Conservation (phyloP, 2,888 invertebrate species). For the Dioctria linearis region DNA sequence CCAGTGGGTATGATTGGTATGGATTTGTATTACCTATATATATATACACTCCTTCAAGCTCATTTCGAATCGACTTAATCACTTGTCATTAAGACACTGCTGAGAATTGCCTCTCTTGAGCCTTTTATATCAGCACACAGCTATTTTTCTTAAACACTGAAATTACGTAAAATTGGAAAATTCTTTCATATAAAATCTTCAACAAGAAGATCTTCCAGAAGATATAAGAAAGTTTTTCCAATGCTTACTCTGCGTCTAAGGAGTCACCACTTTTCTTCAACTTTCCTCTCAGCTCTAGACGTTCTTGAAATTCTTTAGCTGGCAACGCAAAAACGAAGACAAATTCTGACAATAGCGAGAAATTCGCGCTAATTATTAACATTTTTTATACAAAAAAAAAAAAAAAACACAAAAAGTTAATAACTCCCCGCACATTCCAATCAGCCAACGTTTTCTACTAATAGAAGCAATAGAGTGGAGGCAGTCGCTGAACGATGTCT, state of each 20-base stretch:
- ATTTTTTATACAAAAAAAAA: not conserved
- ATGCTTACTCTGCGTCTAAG: too few relatives aligned
- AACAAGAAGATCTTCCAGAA: too few relatives aligned
- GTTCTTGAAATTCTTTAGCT: not conserved
- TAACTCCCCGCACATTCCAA: not conserved
- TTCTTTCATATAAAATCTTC: too few relatives aligned
- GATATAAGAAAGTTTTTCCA: too few relatives aligned
- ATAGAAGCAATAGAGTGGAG: not conserved
- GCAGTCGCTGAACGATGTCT: conserved; percentile 4
- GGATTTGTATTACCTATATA: too few relatives aligned
- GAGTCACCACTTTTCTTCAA: too few relatives aligned
- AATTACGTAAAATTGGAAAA: too few relatives aligned
- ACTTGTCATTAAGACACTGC: conserved; percentile 37
- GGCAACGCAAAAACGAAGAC: not conserved
- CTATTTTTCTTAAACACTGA: too few relatives aligned
- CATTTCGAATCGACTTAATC: conserved; percentile 21
- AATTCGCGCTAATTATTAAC: not conserved
- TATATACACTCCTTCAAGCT: not conserved
- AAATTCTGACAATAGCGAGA: not conserved
- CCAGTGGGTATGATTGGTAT: not conserved
- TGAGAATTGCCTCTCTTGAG: not conserved
- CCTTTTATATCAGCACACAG: not conserved
- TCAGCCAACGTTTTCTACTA: not conserved
- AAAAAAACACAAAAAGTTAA: not conserved
- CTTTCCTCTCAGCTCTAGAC: too few relatives aligned